phyloP scores from a whole-genome alignment of 2,888 invertebrate genomes.

The Iphiclides podalirius region DNA sequence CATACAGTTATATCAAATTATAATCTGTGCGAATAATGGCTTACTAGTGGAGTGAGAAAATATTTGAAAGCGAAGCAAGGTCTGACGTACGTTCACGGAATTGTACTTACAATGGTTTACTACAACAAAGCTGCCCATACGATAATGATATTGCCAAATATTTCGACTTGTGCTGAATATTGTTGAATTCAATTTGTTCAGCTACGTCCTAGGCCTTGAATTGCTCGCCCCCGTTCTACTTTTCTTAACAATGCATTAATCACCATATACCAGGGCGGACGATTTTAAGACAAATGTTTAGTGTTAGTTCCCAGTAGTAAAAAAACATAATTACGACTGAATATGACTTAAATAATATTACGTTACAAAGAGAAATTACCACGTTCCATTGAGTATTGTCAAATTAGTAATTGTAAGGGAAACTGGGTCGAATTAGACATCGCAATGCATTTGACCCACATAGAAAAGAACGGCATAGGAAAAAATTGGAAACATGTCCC shows the following conservation, averaged over 20 bases:
- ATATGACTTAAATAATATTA: conserved; percentile 2
- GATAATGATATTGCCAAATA: conserved; percentile 16
- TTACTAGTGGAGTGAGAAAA: no score
- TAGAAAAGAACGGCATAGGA: conserved; percentile 53
- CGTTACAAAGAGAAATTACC: conserved; percentile 24
- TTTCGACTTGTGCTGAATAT: conserved; percentile 26
- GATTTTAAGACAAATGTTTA: conserved; percentile 14
- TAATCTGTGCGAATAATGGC: no score
- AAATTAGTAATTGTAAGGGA: conserved; percentile 39
- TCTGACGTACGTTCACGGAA: not conserved
- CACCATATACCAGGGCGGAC: conserved; percentile 44
- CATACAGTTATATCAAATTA: no score
- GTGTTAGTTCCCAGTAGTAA: no score
- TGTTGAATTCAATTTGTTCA: conserved; percentile 58
- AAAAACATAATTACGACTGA: no score
- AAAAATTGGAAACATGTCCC: conserved; percentile 33
- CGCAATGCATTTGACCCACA: conserved; percentile 72
- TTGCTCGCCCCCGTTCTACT: conserved; percentile 73
- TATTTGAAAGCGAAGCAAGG: no score
- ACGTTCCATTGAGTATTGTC: conserved; percentile 28
- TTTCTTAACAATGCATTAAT: conserved; percentile 70
- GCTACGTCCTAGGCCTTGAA: conserved; percentile 64
- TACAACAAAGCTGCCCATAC: not conserved
- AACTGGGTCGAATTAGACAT: conserved; percentile 69
- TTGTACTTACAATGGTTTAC: not conserved